Evolutionary conservation across 2,113 vertebrate genomes (phyloP), one percentile per base, ranked within the genome.

Genomic region (Mesocricetus auratus): DNA sequence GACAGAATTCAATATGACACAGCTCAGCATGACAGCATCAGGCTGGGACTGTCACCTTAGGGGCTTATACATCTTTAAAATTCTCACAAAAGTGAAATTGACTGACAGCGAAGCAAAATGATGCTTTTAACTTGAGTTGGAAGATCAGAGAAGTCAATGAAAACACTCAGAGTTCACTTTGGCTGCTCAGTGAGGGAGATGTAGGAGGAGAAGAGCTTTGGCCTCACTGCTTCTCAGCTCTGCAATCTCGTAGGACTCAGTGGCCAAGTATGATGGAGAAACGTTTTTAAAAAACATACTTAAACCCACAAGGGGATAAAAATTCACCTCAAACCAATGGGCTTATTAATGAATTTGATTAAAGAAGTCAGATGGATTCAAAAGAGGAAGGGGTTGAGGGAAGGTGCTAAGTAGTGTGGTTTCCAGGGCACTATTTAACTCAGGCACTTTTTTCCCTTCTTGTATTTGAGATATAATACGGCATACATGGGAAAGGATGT

Each of bases 51-150:
- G 97, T 97, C 98, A 98, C 97, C 98, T 97, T 94, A 71, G 93
- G 97, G 94, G 96, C 94, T 98, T 96, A 92, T 71, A 97, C 68
- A 95, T 93, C 97, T 97, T 97, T 85, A 97, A 91, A 90, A 97
- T 97, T 97, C 97, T 97, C 96, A 98, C 95, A 97, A 50, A 98
- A 98, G 89, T 86, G 86, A 98, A 98, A 97, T 60, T 95, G 97
- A 98, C 95, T 95, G 98, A 98, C 97, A 97, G 90, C 0, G 15
- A 97, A 97, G 95, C 93, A 98, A 98, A 98, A 97, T 91, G 92
- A 97, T 94, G 96, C 97, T 98, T 98, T 98, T 97, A 98, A 96
- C 96, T 98, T 94, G 95, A 0, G 0, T 1, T 98, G 58, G 94
- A 75, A 97, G 97, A 98, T 90, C 93, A 96, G 97, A 93, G 91